These are phyloP conservation scores for Mystacornis crossleyi DNA, from an alignment of 2,113 vertebrate species.

Conservation along the genomic window DNA sequence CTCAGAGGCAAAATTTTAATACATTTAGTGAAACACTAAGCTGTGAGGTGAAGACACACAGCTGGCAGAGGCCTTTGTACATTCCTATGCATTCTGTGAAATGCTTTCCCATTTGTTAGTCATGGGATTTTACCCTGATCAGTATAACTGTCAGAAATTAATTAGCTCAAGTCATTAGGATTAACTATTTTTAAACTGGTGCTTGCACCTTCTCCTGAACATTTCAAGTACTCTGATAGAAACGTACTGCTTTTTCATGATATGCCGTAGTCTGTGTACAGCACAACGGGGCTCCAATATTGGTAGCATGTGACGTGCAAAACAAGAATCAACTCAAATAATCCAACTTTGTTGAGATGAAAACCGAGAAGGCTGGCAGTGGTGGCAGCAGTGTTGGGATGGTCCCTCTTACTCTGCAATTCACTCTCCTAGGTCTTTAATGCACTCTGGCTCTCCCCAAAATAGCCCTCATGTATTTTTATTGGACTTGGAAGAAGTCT, in stretches of 20 bases:
- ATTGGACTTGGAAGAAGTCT: neutral
- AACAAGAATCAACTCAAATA: neutral
- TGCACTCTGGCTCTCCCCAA: neutral
- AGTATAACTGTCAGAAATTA: neutral
- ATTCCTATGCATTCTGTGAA: neutral
- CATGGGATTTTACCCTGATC: neutral
- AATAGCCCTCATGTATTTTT: neutral
- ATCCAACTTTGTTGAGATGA: neutral
- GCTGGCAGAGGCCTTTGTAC: neutral
- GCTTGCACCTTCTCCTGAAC: neutral
- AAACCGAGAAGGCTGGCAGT: neutral
- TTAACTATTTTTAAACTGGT: neutral
- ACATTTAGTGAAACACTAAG: neutral
- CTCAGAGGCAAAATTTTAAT: rapidly evolving
- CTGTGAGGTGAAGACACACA: neutral
- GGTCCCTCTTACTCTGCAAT: neutral
- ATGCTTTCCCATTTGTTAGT: neutral
- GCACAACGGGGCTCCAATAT: neutral
- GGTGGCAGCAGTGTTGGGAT: neutral
- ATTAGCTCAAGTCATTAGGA: neutral
- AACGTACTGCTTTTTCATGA: neutral
- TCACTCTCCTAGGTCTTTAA: neutral
- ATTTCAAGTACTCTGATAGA: neutral
- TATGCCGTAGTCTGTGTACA: neutral
- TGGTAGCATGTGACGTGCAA: rapidly evolving